A percentile compares a stretch with the other conserved stretches of the same genome.
These are phyloP conservation scores for Agonum fuliginosum DNA, from an alignment of 2,888 invertebrate species.

Conservation along the genomic window DNA sequence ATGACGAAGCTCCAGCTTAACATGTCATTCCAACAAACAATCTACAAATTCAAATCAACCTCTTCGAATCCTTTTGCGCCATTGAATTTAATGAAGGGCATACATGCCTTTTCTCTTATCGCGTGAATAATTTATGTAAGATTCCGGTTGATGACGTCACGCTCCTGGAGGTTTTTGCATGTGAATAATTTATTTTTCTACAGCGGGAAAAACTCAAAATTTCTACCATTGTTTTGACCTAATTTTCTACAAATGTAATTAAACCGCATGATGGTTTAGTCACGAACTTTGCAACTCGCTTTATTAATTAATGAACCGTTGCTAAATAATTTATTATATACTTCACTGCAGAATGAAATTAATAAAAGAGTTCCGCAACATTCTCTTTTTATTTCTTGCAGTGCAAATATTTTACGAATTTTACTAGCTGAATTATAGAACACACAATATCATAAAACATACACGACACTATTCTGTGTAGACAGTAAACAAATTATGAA, in stretches of 20 bases:
- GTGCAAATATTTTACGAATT: too few relatives aligned
- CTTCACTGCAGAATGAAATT: background rate
- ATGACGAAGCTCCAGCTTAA: too few relatives aligned
- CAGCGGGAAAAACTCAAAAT: constrained; percentile 9
- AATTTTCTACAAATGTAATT: constrained; percentile 38
- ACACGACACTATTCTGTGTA: too few relatives aligned
- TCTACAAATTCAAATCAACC: constrained; percentile 15
- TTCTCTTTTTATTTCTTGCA: background rate
- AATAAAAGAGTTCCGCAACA: background rate
- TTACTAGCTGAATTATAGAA: too few relatives aligned
- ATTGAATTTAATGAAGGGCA: constrained; percentile 26
- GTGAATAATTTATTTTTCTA: constrained; percentile 23
- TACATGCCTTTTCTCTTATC: constrained; percentile 22
- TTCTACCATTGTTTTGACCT: constrained; percentile 35
- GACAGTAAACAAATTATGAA: too few relatives aligned
- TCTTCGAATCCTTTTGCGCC: constrained; percentile 16
- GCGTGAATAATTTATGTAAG: constrained; percentile 34
- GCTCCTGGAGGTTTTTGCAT: constrained; percentile 18
- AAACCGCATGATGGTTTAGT: background rate
- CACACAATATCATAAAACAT: too few relatives aligned
- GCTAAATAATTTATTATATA: constrained; percentile 11
- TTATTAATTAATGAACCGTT: constrained; percentile 33
- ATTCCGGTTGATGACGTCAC: constrained; percentile 34
- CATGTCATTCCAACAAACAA: constrained; percentile 23
- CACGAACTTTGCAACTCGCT: constrained; percentile 11